A percentile compares a stretch with the other conserved stretches of the same genome.
Conservation (phyloP, 2,797 vertebrate genomes). For the Aselliscus stoliczkanus region DNA sequence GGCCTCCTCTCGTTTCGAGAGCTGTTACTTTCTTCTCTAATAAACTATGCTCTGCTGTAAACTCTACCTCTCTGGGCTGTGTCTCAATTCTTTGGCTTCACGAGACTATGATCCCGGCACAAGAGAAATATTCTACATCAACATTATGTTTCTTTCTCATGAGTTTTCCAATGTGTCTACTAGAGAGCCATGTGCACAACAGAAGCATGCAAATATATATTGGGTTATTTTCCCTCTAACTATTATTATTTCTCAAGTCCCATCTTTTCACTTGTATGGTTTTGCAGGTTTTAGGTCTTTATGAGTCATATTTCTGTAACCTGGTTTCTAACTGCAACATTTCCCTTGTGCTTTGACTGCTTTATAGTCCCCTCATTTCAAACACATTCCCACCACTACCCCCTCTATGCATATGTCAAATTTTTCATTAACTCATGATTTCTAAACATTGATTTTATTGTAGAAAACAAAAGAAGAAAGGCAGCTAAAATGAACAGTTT, state of each 20-base stretch:
- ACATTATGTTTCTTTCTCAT: neutral
- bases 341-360: neutral
- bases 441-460: neutral
- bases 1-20: too few relatives aligned
- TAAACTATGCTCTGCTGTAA: too few relatives aligned
- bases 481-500: neutral
- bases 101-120: too few relatives aligned
- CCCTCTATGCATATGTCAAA: neutral
- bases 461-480: neutral
- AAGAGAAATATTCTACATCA: too few relatives aligned
- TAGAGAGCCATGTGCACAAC: neutral
- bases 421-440: neutral
- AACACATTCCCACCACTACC: neutral
- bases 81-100: too few relatives aligned
- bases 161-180: neutral
- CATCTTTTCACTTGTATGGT: neutral
- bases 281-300: neutral
- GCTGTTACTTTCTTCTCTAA: too few relatives aligned
- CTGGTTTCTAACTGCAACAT: neutral
- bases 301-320: neutral
- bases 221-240: neutral
- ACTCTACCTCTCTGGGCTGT: too few relatives aligned
- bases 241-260: neutral
- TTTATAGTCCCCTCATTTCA: neutral
- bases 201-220: neutral